Conservation (phyloP, 2,113 vertebrate species). For the Daphoenositta chrysoptera region DNA sequence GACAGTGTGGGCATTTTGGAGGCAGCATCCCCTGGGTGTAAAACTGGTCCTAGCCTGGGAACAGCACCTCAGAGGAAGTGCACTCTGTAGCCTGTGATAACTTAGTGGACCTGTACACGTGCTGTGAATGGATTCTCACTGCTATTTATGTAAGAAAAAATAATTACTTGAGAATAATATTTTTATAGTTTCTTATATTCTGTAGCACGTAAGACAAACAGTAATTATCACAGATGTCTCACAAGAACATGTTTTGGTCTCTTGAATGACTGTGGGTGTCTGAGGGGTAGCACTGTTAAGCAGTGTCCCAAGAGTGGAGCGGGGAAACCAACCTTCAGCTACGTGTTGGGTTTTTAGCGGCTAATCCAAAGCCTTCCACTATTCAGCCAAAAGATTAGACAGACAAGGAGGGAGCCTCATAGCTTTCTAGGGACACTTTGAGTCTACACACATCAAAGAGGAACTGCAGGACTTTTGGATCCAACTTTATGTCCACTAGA, state of each 20-base stretch:
- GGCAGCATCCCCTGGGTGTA: neutral
- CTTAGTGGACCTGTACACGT: rapidly evolving
- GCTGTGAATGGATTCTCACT: neutral
- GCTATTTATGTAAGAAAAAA: neutral
- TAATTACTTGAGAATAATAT: neutral
- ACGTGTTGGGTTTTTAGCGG: neutral
- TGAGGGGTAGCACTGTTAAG: neutral
- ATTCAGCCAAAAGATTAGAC: neutral
- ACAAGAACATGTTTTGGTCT: neutral
- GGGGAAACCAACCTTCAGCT: neutral
- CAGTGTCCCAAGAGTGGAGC: neutral
- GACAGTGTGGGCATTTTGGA: neutral
- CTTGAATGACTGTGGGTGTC: neutral
- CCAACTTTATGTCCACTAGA: neutral
- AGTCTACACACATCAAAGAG: neutral
- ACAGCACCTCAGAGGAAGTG: neutral
- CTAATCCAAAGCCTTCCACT: neutral
- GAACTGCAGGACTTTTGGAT: neutral
- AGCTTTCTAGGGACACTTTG: neutral
- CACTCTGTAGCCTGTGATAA: neutral
- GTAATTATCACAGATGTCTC: neutral
- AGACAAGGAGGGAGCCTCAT: neutral
- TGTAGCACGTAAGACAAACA: neutral
- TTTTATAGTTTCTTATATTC: neutral
- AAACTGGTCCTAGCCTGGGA: neutral